These are phyloP conservation scores for Ramphastos sulfuratus DNA, from an alignment of 2,113 vertebrate genomes.

Conservation along the genomic window DNA sequence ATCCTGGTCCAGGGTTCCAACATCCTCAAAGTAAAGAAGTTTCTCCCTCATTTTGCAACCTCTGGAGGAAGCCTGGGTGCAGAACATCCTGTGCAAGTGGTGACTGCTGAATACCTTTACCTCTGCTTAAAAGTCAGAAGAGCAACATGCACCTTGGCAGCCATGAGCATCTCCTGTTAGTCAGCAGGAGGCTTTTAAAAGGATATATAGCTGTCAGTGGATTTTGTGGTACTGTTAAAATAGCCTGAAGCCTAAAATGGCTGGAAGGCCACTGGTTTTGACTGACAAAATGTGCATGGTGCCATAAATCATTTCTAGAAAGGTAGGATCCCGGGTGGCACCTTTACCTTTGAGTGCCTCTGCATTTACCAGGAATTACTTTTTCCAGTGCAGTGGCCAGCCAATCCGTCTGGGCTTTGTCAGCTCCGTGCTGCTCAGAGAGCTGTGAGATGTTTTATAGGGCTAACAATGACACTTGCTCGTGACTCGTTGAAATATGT, in stretches of 20 bases:
- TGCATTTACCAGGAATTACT: conserved; percentile 66
- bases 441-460: neutral
- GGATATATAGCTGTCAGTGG: conserved; percentile 30
- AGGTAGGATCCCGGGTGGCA: conserved; percentile 57
- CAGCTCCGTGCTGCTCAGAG: conserved; percentile 11
- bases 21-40: too few species aligned
- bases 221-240: conserved; percentile 59
- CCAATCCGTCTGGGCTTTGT: conserved; percentile 61
- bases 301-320: conserved; percentile 57
- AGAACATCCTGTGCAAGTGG: fast-evolving
- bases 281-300: conserved; percentile 40
- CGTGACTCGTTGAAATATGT: neutral
- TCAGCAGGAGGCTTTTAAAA: neutral
- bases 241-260: conserved; percentile 42
- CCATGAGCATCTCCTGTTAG: neutral
- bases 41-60: neutral
- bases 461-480: neutral
- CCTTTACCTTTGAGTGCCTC: conserved; percentile 66
- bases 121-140: neutral
- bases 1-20: too few species aligned
- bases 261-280: conserved; percentile 45
- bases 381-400: conserved; percentile 55
- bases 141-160: neutral
- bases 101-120: neutral
- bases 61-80: neutral